These are phyloP conservation scores for Nipponacmea schrenckii DNA, from an alignment of 2,888 invertebrate genomes.

Conservation along the genomic window DNA sequence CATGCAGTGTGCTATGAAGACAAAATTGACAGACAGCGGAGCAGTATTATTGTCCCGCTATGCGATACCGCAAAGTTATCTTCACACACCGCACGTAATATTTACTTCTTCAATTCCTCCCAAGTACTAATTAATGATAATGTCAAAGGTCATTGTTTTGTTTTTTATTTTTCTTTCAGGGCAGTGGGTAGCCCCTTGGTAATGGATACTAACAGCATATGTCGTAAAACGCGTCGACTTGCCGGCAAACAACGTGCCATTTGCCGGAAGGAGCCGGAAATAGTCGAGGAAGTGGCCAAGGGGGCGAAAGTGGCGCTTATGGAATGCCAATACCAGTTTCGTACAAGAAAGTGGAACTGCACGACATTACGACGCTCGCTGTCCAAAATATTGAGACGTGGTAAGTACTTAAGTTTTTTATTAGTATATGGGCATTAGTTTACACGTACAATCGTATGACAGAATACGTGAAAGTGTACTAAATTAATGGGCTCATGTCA, in stretches of 20 bases:
- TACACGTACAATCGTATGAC: background rate
- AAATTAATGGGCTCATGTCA: background rate
- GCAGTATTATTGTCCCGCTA: too few relatives aligned
- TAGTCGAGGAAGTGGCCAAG: conserved; percentile 84
- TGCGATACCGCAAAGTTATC: too few relatives aligned
- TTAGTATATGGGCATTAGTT: background rate
- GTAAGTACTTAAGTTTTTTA: conserved; percentile 70
- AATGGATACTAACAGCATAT: conserved; percentile 88
- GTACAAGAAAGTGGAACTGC: conserved; percentile 86
- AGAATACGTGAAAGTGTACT: background rate
- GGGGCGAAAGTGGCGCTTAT: conserved; percentile 78
- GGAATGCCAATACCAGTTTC: conserved; percentile 89
- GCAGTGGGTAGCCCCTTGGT: conserved; percentile 80
- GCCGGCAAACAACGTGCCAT: conserved; percentile 74
- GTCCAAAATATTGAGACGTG: conserved; percentile 85
- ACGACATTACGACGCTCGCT: conserved; percentile 82
- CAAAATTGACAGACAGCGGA: too few relatives aligned
- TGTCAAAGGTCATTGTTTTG: too few relatives aligned
- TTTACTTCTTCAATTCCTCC: too few relatives aligned
- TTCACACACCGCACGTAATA: too few relatives aligned
- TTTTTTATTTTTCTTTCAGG: conserved; percentile 52
- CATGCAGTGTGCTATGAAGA: too few relatives aligned
- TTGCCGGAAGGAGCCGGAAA: conserved; percentile 84
- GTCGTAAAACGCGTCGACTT: conserved; percentile 84
- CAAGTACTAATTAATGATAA: too few relatives aligned